phyloP scores from a whole-genome alignment of 2,797 vertebrate genomes.

The Phylloscopus collybita region DNA sequence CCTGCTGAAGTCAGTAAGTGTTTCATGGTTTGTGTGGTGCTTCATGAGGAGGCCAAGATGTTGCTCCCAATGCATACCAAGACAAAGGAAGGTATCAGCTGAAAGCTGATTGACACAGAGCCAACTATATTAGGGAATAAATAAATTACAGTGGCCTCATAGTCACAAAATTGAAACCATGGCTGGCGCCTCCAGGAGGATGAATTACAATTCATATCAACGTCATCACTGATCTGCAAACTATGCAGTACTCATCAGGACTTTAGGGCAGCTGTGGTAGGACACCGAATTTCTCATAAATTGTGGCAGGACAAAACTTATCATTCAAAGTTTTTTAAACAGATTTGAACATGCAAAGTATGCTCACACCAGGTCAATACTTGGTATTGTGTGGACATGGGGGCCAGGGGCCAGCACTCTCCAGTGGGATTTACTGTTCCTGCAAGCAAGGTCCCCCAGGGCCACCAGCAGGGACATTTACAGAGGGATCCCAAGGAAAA shows the following conservation, averaged over 20 bases:
- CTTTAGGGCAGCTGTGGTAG: neutral
- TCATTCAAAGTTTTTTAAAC: neutral
- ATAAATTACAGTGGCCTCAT: neutral
- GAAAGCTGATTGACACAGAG: neutral
- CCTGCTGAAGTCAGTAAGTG: neutral
- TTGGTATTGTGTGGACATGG: rapidly evolving
- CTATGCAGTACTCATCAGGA: neutral
- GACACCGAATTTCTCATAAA: neutral
- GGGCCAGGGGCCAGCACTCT: neutral
- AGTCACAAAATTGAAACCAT: neutral
- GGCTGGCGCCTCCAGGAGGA: neutral
- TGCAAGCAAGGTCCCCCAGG: neutral
- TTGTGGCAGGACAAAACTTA: neutral
- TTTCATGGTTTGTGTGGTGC: constrained; percentile 15
- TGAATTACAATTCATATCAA: neutral
- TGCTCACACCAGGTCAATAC: rapidly evolving
- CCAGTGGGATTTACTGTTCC: neutral
- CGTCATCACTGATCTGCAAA: neutral
- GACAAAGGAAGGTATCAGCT: constrained; percentile 3
- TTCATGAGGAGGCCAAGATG: neutral
- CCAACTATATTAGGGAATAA: neutral
- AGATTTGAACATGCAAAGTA: neutral
- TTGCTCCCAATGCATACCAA: neutral
- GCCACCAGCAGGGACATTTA: neutral
- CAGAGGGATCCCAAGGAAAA: neutral